Evolutionary conservation across 2,888 invertebrate species (phyloP), one percentile per base, ranked within the genome.

Genomic region (Andrena chrysosceles): DNA sequence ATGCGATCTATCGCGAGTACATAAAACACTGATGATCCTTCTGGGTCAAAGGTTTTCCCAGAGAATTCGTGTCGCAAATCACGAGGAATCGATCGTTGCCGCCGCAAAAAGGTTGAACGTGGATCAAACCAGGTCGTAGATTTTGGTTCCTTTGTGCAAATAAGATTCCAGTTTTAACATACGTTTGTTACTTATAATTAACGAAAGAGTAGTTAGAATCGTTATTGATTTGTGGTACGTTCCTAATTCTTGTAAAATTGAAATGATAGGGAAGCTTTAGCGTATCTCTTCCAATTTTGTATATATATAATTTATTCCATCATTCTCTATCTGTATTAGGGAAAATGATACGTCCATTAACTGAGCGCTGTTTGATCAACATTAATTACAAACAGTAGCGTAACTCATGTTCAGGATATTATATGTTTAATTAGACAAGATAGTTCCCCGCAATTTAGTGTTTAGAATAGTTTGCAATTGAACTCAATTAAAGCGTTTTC

Each of bases 21-120:
- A 49, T 68, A 48, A 66, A 69, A 74, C 64, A 33, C 16, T 5
- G 42, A 67, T 20, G 48, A 10, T 33, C 49, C 1, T 26, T n/a
- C 7, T 20, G 64, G 48, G 26, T 42, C 26, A n/a, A 68, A 33
- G 7, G 16, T 33, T 48, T 56, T 10, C 13, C 26, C 20, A 16
- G 23, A 13, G 31, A 56, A 56, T 64, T 48, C 54, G 20, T 29
- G 42, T 70, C 54, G 5, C 48, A 42, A 69, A 42, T 66, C 56
- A 56, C 26, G 10, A 26, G 26, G 20, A 56, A 56, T 26, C 56
- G 26, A 23, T 56, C 3, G 56, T 56, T 56, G 26, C 26, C 23
- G 26, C 26, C 10, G 23, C 56, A 33, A 62, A n/a, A n/a, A 62
- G 3, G 31, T 8, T 62, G 8, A n/a, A 1, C 33, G 8, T 31